Base-by-base conservation (phyloP, 1,140 invertebrate genomes). In the Scaptodrosophila lebanonensis region DNA sequence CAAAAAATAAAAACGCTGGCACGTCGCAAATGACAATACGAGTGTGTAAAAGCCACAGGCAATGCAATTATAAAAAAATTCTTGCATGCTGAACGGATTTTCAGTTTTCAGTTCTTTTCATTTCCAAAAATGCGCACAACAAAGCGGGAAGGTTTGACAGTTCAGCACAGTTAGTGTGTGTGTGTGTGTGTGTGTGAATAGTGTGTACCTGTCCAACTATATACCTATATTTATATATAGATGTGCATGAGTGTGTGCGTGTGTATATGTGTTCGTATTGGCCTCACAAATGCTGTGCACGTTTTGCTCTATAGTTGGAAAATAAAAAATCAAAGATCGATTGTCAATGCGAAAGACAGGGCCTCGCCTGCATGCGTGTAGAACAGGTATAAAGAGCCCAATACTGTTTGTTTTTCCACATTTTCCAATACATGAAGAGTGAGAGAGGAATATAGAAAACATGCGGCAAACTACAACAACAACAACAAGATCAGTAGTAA, bases 361-460 rank as follows among this genome's bases (percentile, higher is more conserved):
- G 38, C n/a, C n/a, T n/a, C n/a, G n/a, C n/a, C n/a, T n/a, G n/a
- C n/a, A n/a, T 27, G 44, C 33, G 54, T 71, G 58, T 76, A 65
- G 42, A 72, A 79, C 72, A 77, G 72, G 72, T 77, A 77, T 64
- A 77, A 54, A 29, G 67, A 65, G 51, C 60, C 50, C 35, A 67
- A 42, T 35, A 45, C 30, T 77, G 49, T 77, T 72, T 67, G 56
- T 79, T 68, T 76, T 71, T 66, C 59, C 62, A 70, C 58, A 66
- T 73, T 73, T 73, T 68, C 70, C 60, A 29, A 13, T 47, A 12
- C 49, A 39, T 33, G 42, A 36, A 54, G 36, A 49, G 36, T 32
- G 12, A 35, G 12, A 18, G 18, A 15, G 16, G 39, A 50, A 51
- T 29, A 13, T 47, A 15, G 16, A 52, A 63, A 40, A 48, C 25